phyloP scores from a whole-genome alignment of 2,888 invertebrate genomes.

The Ormyrus labotus region DNA sequence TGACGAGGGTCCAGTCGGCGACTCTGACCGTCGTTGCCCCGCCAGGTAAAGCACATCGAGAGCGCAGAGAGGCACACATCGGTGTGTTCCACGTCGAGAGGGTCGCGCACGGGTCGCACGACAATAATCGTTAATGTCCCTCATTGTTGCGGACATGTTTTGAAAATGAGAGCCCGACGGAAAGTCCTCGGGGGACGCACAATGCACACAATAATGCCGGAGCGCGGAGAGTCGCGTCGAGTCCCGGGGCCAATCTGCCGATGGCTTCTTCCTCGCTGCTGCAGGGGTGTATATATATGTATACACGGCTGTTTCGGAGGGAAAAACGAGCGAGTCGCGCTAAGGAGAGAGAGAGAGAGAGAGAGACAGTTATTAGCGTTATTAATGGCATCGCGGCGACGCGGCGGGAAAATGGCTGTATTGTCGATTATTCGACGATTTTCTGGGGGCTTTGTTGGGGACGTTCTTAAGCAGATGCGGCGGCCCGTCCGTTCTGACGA shows the following conservation, averaged over 20 bases:
- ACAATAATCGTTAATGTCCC: constrained; percentile 73
- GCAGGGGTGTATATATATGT: too few relatives aligned
- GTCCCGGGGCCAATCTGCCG: too few relatives aligned
- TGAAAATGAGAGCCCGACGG: constrained; percentile 67
- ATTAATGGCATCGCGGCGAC: constrained; percentile 66
- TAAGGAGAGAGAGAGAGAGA: constrained; percentile 50
- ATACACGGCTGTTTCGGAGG: too few relatives aligned
- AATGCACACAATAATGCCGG: too few relatives aligned
- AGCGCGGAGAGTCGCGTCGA: too few relatives aligned
- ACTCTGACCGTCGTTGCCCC: constrained; percentile 65
- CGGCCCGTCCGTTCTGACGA: too few relatives aligned
- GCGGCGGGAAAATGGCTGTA: too few relatives aligned
- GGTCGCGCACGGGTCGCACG: constrained; percentile 57
- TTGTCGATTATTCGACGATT: too few relatives aligned
- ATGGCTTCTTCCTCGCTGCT: too few relatives aligned
- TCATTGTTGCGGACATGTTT: constrained; percentile 75
- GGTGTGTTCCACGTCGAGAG: not conserved
- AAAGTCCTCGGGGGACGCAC: not conserved
- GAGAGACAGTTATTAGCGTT: constrained; percentile 70
- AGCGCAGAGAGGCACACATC: too few relatives aligned
- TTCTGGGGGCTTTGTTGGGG: too few relatives aligned
- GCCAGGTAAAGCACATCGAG: constrained; percentile 62
- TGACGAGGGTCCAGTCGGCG: constrained; percentile 72
- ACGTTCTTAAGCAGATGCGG: too few relatives aligned
- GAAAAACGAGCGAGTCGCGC: not conserved